Evolutionary conservation across 2,888 invertebrate genomes (phyloP).

Genomic region (Lasioglossum villosulum): DNA sequence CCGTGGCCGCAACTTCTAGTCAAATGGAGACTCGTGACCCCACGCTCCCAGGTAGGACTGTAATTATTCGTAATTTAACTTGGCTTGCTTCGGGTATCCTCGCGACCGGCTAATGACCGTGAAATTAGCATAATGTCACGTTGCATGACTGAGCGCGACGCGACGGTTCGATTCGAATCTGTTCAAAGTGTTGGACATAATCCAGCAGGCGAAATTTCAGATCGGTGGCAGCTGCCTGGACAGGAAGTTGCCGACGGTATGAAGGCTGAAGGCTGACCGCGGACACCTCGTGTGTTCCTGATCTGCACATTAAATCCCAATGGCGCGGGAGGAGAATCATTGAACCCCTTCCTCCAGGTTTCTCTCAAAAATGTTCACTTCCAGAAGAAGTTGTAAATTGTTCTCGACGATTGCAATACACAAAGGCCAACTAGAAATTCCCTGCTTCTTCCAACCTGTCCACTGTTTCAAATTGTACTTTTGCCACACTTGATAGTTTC

Average conservation of each 20-base stretch:
- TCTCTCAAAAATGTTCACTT: background rate
- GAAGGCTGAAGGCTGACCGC: slow-evolving; percentile 29
- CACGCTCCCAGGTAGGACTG: slow-evolving; percentile 5
- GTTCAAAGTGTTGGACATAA: slow-evolving; percentile 53
- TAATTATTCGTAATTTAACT: slow-evolving; percentile 59
- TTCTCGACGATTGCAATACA: too few species aligned
- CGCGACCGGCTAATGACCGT: slow-evolving; percentile 57
- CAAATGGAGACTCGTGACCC: slow-evolving; percentile 19
- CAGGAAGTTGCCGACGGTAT: slow-evolving; percentile 31
- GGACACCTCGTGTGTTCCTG: slow-evolving; percentile 24
- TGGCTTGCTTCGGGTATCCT: slow-evolving; percentile 29
- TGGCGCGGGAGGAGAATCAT: background rate
- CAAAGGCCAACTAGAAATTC: too few species aligned
- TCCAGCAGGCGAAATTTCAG: slow-evolving; percentile 51
- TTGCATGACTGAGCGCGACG: slow-evolving; percentile 53
- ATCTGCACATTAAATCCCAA: slow-evolving; percentile 26
- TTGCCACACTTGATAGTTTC: too few species aligned
- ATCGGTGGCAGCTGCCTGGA: slow-evolving; percentile 37
- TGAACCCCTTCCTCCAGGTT: background rate
- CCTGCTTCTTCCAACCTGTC: too few species aligned
- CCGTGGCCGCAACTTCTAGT: slow-evolving; percentile 41
- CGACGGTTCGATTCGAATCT: slow-evolving; percentile 39
- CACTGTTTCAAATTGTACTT: too few species aligned
- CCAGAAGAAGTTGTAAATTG: background rate
- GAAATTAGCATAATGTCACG: slow-evolving; percentile 69